Evolutionary conservation across 2,888 invertebrate species (phyloP), one percentile per base, ranked within the genome.

Genomic region (Athalia rosae): DNA sequence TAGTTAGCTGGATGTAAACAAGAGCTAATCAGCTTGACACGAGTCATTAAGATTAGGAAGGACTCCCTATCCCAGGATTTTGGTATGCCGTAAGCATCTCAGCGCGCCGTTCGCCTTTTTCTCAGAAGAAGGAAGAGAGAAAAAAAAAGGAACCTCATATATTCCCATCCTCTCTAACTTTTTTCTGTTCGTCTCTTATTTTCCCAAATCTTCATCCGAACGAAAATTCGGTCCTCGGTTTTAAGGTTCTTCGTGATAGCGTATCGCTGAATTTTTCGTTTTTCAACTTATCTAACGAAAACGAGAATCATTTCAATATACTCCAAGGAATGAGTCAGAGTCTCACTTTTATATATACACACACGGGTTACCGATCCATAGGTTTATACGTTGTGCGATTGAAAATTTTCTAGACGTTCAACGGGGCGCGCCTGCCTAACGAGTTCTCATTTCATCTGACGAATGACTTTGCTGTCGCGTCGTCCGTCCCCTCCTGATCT

Each of bases 11-110:
- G 83, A 84, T 86, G 85, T 87, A 85, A 87, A 87, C 87, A 86
- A 85, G 86, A 76, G 81, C 83, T 85, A 87, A 87, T 87, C 87
- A 84, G 85, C 83, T 80, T 79, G 85, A 87, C 87, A 87, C 84
- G 84, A 83, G 84, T 83, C 85, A 84, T 86, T 87, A 86, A 86
- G 87, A 87, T 87, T 87, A 86, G 85, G 76, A 77, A 79, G 78
- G 80, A 76, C 77, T 74, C 74, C 61, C 61, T 58, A 76, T 77
- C 66, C 76, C 63, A 80, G 80, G 80, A 80, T 77, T 28, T 80
- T 80, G 67, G 81, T 81, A 82, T 82, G 81, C 82, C 77, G 77
- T 78, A 79, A 77, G 82, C 79, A 81, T 81, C 80, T 79, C 80
- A 74, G 74, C 15, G n/a, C 47, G 7, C n/a, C 45, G 45, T 47